A percentile compares a stretch with the other conserved stretches of the same genome.
These are phyloP conservation scores for Ptychodera flava DNA, from an alignment of 35 echinoderm and acorn worm species.

Conservation along the genomic window DNA sequence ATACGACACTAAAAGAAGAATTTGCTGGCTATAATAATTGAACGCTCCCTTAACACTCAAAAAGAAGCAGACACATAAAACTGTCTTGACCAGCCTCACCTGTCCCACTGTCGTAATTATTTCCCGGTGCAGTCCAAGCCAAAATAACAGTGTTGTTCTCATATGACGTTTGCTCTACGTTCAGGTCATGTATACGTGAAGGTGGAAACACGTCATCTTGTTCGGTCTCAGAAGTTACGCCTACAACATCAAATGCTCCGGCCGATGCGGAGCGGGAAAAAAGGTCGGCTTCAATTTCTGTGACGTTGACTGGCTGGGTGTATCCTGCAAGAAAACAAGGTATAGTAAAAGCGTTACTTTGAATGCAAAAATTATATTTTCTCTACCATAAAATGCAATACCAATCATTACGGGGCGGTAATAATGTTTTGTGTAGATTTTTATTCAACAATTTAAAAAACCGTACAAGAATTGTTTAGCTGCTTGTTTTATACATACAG, in stretches of 20 bases:
- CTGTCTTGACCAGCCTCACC: conserved; percentile 23
- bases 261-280: conserved; percentile 37
- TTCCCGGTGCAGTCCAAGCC: conserved; percentile 55
- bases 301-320: background rate
- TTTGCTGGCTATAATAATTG: no score
- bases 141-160: conserved; percentile 29
- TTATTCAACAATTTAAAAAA: no score
- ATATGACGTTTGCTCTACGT: conserved; percentile 23
- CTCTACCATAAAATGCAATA: no score
- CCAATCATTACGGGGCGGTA: no score
- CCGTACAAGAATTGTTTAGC: no score
- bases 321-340: background rate
- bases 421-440: no score
- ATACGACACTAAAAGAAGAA: no score
- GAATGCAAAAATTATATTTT: no score
- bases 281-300: background rate
- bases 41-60: no score
- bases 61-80: background rate
- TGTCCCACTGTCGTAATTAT: conserved; percentile 51
- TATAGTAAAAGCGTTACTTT: no score
- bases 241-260: conserved; percentile 42
- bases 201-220: conserved; percentile 55
- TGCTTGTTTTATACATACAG: no score
- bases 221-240: background rate
- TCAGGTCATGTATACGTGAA: conserved; percentile 40